Base-by-base conservation (phyloP, 2,113 vertebrate genomes). In the Salvator merianae region DNA sequence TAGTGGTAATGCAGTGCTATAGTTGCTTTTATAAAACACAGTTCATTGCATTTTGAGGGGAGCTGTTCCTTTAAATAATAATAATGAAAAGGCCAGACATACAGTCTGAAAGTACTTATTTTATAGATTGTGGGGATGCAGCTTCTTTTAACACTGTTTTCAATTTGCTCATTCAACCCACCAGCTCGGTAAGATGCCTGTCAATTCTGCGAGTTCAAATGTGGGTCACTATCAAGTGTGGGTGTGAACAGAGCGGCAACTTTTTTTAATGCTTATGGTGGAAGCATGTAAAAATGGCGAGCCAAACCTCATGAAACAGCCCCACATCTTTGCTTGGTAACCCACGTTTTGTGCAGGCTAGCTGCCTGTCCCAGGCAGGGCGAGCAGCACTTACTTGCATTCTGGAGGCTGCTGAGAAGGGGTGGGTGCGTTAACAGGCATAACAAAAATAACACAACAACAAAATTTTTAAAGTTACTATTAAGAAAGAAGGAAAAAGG, bases 1-100 rank as follows among this genome's bases (percentile, higher is more conserved):
- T 36, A 77, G 13, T 7, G 47, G 8, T 84, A 47, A 63, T 28
- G 22, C 53, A 74, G 2, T 18, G 78, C 8, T 53, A 74, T 4
- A 79, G 77, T 75, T 90, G 71, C 81, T 85, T 72, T 63, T 43
- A 43, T 55, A 36, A 7, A 83, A 28, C 65, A 43, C 72, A 28
- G 26, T 55, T 55, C 10, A 43, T 69, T 68, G 34, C 73, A 66
- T 47, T 71, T 71, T 28, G 62, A 9, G 14, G 18, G 14, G 7
- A 30, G 26, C 62, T 9, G 32, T 63, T 34, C 69, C 47, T 78
- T 77, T 78, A 8, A 26, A 84, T 20, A 53, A 20, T 10, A n/a
- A 36, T 63, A 74, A 22, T 82, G 36, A 30, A 63, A 34, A 26
- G 43, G 20, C 55, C 55, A 63, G 28, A 74, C 13, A 12, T 40